Percentiles rank a stretch among this genome's conserved stretches.
Conservation (phyloP, 2,888 invertebrate species). For the Scaptomyza polygonia region DNA sequence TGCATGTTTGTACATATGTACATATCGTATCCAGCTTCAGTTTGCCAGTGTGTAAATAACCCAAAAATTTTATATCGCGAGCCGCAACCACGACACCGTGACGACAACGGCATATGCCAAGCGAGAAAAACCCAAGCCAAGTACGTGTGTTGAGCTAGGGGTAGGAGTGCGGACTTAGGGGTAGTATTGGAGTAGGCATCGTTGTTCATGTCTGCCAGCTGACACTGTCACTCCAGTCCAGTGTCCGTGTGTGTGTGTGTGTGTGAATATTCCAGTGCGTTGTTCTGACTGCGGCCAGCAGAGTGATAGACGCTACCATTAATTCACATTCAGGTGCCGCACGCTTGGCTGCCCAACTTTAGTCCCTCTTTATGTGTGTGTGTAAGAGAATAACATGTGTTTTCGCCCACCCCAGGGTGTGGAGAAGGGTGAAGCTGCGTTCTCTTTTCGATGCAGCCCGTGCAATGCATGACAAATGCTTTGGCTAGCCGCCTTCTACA, state of each 20-base stretch:
- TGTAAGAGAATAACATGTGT: constrained; percentile 66
- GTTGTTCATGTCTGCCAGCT: constrained; percentile 33
- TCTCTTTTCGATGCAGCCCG: constrained; percentile 55
- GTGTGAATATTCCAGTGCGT: constrained; percentile 61
- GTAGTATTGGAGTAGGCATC: constrained; percentile 17
- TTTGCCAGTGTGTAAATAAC: constrained; percentile 63
- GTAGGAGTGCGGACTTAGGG: constrained; percentile 4
- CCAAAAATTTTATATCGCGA: constrained; percentile 67
- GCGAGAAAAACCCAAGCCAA: constrained; percentile 17
- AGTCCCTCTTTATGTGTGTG: constrained; percentile 17
- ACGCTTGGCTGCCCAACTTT: constrained; percentile 70
- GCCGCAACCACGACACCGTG: constrained; percentile 75
- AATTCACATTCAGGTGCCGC: constrained; percentile 78
- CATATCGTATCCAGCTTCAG: constrained; percentile 27
- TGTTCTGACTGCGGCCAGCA: constrained; percentile 65
- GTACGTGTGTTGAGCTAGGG: neutral
- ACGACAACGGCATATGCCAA: constrained; percentile 65
- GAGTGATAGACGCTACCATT: constrained; percentile 79
- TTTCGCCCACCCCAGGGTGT: constrained; percentile 30
- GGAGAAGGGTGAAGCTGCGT: constrained; percentile 45
- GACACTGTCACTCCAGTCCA: too few species aligned
- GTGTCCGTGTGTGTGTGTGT: too few species aligned
- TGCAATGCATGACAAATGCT: constrained; percentile 72
- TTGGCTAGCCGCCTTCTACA: constrained; percentile 19
- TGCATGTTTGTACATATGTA: too few species aligned